These are phyloP conservation scores for Gulo gulo DNA, from an alignment of 2,113 vertebrate genomes.

Conservation along the genomic window DNA sequence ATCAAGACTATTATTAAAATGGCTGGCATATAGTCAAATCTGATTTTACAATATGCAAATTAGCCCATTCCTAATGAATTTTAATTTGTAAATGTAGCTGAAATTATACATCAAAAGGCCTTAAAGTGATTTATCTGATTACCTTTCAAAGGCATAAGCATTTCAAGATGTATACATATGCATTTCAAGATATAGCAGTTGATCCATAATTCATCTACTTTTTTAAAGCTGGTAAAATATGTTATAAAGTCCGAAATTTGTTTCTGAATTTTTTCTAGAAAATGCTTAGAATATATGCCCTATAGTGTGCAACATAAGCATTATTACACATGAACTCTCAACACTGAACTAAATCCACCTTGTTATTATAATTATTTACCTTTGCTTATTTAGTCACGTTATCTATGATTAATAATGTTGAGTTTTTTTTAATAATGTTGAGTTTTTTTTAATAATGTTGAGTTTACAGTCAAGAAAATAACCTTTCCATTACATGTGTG, in stretches of 20 bases:
- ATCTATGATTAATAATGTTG: neutral
- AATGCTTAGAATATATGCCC: neutral
- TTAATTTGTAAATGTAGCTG: slow-evolving; percentile 1
- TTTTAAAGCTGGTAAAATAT: neutral
- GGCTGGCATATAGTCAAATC: neutral
- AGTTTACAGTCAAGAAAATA: neutral
- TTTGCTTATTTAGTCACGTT: neutral
- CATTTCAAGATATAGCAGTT: neutral
- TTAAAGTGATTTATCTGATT: neutral
- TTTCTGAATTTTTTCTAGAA: neutral
- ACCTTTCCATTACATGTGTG: neutral
- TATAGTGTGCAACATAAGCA: neutral
- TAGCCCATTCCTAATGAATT: slow-evolving; percentile 27
- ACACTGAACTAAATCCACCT: neutral
- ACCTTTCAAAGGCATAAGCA: neutral
- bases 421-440: too few relatives aligned
- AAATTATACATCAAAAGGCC: slow-evolving; percentile 6
- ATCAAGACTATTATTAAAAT: neutral
- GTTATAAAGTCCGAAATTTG: neutral
- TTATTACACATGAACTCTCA: neutral
- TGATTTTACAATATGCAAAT: neutral
- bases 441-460: neutral
- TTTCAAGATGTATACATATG: neutral
- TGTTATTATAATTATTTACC: neutral
- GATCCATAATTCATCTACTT: neutral